A percentile compares a stretch with the other conserved stretches of the same genome.
Evolutionary conservation across 37 sponge, comb jelly and placozoan species (phyloP).

Genomic region (Amphimedon queenslandica): DNA sequence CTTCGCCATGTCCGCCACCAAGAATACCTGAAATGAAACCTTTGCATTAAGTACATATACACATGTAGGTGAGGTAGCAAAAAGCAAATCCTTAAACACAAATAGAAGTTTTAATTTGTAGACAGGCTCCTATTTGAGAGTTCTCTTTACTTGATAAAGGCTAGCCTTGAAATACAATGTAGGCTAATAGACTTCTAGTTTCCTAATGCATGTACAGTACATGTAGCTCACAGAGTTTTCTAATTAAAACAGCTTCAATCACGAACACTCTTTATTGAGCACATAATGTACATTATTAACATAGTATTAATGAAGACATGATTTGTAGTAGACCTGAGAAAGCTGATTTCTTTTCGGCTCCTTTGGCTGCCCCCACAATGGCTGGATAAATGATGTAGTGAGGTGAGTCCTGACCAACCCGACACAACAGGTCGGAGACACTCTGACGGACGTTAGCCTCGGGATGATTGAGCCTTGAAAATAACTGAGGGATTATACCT

Average conservation of each 20-base stretch:
- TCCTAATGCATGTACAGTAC: too few species aligned
- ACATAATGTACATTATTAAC: background rate
- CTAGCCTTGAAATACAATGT: too few species aligned
- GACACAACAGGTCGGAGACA: constrained; percentile 82
- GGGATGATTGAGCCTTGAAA: constrained; percentile 91
- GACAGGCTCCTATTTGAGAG: too few species aligned
- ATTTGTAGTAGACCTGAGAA: constrained; percentile 29
- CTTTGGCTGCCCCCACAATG: constrained; percentile 68
- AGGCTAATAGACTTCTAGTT: too few species aligned
- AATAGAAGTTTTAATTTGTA: too few species aligned
- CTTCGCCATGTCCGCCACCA: too few species aligned
- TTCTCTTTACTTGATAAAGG: too few species aligned
- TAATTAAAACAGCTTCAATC: background rate
- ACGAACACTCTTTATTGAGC: background rate
- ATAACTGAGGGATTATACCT: constrained; percentile 91
- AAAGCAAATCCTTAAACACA: too few species aligned
- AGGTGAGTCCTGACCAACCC: constrained; percentile 80
- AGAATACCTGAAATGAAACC: too few species aligned
- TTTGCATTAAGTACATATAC: too few species aligned
- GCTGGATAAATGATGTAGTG: constrained; percentile 93
- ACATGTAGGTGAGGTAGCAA: too few species aligned
- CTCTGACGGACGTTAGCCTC: constrained; percentile 79
- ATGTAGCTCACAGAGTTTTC: too few species aligned
- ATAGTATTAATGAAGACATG: background rate
- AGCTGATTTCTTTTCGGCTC: constrained; percentile 53